Base-by-base conservation (phyloP, 2,113 vertebrate species). In the Erinaceus europaeus region DNA sequence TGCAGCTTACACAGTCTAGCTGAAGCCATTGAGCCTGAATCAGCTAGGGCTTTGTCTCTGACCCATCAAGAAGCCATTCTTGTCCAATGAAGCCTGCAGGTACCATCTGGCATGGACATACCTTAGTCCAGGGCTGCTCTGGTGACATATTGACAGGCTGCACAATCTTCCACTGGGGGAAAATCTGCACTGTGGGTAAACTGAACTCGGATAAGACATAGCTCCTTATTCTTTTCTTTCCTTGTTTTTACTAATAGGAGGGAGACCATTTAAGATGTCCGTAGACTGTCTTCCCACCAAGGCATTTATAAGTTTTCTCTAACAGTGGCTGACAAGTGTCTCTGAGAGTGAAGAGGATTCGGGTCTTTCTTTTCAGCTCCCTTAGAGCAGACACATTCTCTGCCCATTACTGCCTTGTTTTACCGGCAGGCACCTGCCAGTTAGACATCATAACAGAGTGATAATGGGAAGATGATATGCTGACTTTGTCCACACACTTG, bases 371-470 rank as follows among this genome's bases (percentile, higher is more conserved):
- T 88, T 76, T 73, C 34, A 76, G n/a, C 73, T 76, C 62, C 71
- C 53, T 84, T 62, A 83, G 72, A 78, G 64, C 38, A 62, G 81
- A 72, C 50, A 48, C n/a, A 55, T 88, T 80, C 91, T 83, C 18
- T 78, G 69, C 46, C 42, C 76, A 75, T 92, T 82, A 93, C 57
- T 15, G 3, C 64, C 69, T 84, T 86, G 71, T 87, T 94, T 92
- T 85, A 90, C 71, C 89, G 88, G 93, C 73, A 89, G 86, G 74
- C 87, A 81, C 44, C 83, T 92, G 80, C 79, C 82, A 92, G 34
- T 77, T 48, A 91, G 74, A 85, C 38, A 23, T 75, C 87, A 84
- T 86, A 90, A 87, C 71, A 55, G 67, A 81, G 50, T 79, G 67
- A 87, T 91, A 92, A 89, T 59, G 91, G 69, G 87, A 78, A 82